Evolutionary conservation across 2,113 vertebrate species (phyloP), one percentile per base, ranked within the genome.

Genomic region (Oceanites oceanicus): DNA sequence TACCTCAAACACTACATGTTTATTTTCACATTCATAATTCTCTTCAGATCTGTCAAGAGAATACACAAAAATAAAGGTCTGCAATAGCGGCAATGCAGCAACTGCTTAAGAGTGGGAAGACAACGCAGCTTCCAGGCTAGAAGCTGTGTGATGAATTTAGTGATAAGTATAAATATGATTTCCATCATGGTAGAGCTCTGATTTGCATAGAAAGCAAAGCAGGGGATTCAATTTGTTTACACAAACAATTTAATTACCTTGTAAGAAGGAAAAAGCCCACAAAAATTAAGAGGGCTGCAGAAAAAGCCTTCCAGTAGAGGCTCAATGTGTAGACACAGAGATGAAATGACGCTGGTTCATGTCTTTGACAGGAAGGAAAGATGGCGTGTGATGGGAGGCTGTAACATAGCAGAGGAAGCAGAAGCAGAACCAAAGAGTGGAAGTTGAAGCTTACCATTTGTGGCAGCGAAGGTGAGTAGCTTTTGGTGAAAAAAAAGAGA

Each of bases 241-340:
- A 56, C 20, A 91, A 90, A 89, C 50, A 88, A 55, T 67, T 84
- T 75, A 92, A 87, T 89, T 81, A 47, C n/a, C 25, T 63, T 55
- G 6, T 25, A 47, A 81, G 30, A 63, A n/a, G 20, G 45, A 62
- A 82, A 91, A 91, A 5, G 40, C 16, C 10, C 30, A 27, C 36
- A 71, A 85, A 62, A 94, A 32, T n/a, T 25, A 8, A 56, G 84
- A 85, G 1, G 1, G 3, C 18, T 85, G 27, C 38, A 81, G 38
- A 67, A 88, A 90, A 92, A 65, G 1, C 21, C 26, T 76, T 72
- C 40, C 22, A 52, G 18, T 34, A 65, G 47, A 74, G 50, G 44
- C 3, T 78, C 0, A 1, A 17, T 55, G 8, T n/a, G n/a, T n/a
- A 84, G 8, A 7, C 4, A 36, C 0, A 55, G 59, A 74, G 32